Percentiles rank a stretch among this genome's conserved stretches.
phyloP scores from a whole-genome alignment of 2,113 vertebrate genomes.

The Lepisosteus oculatus region DNA sequence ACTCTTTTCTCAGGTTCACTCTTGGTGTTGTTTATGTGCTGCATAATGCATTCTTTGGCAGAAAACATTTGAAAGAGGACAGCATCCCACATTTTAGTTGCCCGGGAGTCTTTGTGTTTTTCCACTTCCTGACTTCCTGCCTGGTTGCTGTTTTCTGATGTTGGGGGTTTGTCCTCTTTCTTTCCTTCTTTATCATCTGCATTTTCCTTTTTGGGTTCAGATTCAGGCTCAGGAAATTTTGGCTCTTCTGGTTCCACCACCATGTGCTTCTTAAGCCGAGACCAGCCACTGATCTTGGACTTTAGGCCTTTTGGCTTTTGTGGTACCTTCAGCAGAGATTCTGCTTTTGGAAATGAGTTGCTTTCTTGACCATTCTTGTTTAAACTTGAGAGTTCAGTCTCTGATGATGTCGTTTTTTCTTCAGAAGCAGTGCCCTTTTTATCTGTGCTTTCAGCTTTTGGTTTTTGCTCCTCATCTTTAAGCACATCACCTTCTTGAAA shows the following conservation, averaged over 20 bases:
- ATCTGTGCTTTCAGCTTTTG: slow-evolving; percentile 35
- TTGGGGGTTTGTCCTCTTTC: slow-evolving; percentile 1
- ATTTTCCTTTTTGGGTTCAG: slow-evolving; percentile 33
- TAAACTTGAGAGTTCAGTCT: slow-evolving; percentile 33
- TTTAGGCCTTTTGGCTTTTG: slow-evolving; percentile 57
- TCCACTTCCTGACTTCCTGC: slow-evolving; percentile 38
- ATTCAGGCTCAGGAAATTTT: slow-evolving; percentile 43
- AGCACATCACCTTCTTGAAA: slow-evolving; percentile 52
- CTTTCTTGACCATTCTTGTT: slow-evolving; percentile 27
- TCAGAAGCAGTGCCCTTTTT: slow-evolving; percentile 19
- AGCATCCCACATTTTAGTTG: slow-evolving; percentile 87
- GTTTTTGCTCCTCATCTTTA: slow-evolving; percentile 40
- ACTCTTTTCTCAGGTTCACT: slow-evolving; percentile 46
- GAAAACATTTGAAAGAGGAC: slow-evolving; percentile 83
- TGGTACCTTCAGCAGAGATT: slow-evolving; percentile 35
- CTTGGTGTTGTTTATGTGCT: slow-evolving; percentile 53
- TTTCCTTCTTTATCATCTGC: slow-evolving; percentile 18
- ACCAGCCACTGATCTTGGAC: slow-evolving; percentile 73
- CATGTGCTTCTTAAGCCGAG: slow-evolving; percentile 82
- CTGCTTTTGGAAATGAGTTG: slow-evolving; percentile 14
- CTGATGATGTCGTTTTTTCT: slow-evolving; percentile 42
- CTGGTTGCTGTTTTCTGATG: slow-evolving; percentile 14
- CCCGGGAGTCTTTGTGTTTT: slow-evolving; percentile 53
- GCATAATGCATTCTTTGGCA: slow-evolving; percentile 58
- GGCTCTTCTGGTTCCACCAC: slow-evolving; percentile 68